Base-by-base conservation (phyloP, 2,888 invertebrate genomes). In the Caenorhabditis macrosperma region DNA sequence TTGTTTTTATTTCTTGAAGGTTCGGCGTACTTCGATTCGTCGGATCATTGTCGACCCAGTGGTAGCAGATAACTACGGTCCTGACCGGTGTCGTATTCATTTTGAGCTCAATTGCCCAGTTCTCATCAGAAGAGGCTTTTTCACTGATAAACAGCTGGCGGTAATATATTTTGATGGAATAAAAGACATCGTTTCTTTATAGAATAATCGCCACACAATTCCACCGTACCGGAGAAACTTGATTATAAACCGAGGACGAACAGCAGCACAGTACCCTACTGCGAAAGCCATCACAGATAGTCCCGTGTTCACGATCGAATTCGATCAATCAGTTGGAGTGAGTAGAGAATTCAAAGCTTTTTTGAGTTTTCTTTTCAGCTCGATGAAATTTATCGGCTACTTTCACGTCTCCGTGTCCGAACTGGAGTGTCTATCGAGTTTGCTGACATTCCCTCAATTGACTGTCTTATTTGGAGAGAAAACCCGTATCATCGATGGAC, bases 381-480 rank as follows among this genome's bases (percentile, higher is more conserved):
- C 9, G 28, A 30, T 2, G 78, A 67, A 35, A 46, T 85, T n/a
- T 84, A 81, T 57, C 64, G 71, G 2, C 74, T 86, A 24, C 22
- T 86, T 17, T 84, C 85, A 24, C 69, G 86, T 20, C 55, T 86
- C 1, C 78, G 83, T 12, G 24, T 57, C 12, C 77, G 86, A 28
- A 79, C 74, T 3, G 78, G 79, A 7, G 61, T 82, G 12, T 67
- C 82, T 10, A 82, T 85, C 26, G 86, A 86, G 46, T 86, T 84
- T 41, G 82, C 82, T 10, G 55, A 52, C n/a, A 66, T 84, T 24
- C 76, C 81, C 10, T 50, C 64, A 24, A 61, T 79, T 5, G 79
- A 79, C 38, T 79, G 79, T 50, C 63, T 79, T n/a, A 60, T 75
- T 22, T 74, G 75, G 75, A 50, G 60, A 41, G 79, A 79, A 22